A percentile compares a stretch with the other conserved stretches of the same genome.
phyloP scores from a whole-genome alignment of 2,113 vertebrate genomes.

The Tonatia bakeri region DNA sequence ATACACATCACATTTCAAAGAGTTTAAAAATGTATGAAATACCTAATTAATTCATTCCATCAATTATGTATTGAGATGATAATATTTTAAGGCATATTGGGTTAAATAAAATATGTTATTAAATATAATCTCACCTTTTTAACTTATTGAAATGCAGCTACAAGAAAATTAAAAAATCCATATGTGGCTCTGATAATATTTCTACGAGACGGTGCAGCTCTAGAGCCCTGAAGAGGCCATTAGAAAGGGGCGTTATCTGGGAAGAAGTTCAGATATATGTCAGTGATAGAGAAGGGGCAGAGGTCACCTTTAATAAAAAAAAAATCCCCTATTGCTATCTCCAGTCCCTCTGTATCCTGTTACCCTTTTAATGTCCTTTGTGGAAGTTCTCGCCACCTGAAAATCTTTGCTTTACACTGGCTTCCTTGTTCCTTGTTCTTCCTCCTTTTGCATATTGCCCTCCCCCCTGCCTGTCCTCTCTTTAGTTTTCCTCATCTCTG shows the following conservation, averaged over 20 bases:
- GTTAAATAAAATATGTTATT: not conserved
- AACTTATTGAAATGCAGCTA: not conserved
- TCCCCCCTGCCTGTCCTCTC: accelerated
- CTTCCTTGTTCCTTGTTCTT: not conserved
- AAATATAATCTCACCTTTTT: not conserved
- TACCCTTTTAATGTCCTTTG: not conserved
- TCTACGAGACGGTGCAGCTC: not conserved
- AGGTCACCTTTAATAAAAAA: not conserved
- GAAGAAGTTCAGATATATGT: not conserved
- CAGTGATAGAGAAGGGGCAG: not conserved
- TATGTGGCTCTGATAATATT: not conserved
- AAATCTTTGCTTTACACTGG: not conserved
- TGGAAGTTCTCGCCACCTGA: not conserved
- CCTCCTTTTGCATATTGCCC: not conserved
- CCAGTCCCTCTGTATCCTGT: not conserved
- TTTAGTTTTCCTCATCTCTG: not conserved
- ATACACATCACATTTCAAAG: not conserved
- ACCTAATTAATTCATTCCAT: not conserved
- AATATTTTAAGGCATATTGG: not conserved
- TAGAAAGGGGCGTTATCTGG: not conserved
- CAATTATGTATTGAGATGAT: not conserved
- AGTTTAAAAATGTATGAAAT: not conserved
- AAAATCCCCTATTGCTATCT: not conserved
- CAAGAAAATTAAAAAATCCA: not conserved
- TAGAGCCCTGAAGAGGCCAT: not conserved